Evolutionary conservation across 2,113 vertebrate species (phyloP), one percentile per base, ranked within the genome.

Genomic region (Calypte anna): DNA sequence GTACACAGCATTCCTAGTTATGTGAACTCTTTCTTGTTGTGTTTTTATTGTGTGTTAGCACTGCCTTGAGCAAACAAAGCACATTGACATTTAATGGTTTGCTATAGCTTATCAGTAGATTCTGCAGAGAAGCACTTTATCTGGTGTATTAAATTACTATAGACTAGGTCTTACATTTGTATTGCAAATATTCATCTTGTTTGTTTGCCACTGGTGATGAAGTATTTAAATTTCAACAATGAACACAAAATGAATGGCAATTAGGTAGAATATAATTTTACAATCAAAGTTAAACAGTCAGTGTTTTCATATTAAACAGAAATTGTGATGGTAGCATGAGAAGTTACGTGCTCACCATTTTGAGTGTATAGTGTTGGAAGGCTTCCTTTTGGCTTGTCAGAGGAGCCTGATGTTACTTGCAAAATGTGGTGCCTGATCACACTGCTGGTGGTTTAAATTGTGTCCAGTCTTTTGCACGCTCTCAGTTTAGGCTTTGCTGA

Each of bases 31-130:
- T 79, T 27, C 10, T 57, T 82, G n/a, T 66, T 91, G 43, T 61
- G 86, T 31, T 63, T 91, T 75, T 94, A 64, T 55, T 94, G 58
- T 44, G 61, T 55, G 66, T 81, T 95, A 94, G 67, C 79, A 66
- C 76, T 95, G 89, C 86, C 69, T 84, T 59, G 64, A 92, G 88
- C 86, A 93, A 73, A 92, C 90, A 95, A 91, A 94, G 46, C 85
- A 79, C 69, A 30, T 89, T 93, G 89, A 74, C 86, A 50, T 94
- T 72, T 90, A 90, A 93, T 96, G 86, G 92, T 96, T 97, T 97
- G 40, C 91, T 82, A 58, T 92, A 40, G 72, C 86, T 96, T 77
- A 70, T 95, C 55, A 70, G 54, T 95, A 79, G 74, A 84, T 96
- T 95, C 90, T 93, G 55, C 93, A 92, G 76, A 59, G 75, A 79